Percentiles rank a stretch among this genome's conserved stretches.
Conservation (phyloP, 2,797 vertebrate species). For the Tarsius wallacei region DNA sequence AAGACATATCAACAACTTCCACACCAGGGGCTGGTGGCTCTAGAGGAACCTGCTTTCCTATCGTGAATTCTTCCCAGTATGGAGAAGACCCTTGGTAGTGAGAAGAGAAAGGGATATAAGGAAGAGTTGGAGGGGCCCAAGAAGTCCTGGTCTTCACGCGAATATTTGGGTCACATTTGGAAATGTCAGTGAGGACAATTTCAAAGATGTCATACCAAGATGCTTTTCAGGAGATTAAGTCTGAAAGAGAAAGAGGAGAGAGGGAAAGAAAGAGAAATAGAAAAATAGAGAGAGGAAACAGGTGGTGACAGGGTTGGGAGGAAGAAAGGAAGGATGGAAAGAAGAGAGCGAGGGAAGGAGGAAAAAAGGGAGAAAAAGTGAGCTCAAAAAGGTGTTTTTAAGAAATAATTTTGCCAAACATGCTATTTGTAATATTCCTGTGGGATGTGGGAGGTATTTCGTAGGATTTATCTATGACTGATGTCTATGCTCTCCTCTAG, state of each 20-base stretch:
- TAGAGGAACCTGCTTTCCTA: neutral
- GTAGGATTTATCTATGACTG: slow-evolving; percentile 37
- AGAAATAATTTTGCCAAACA: neutral
- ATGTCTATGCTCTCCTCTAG: neutral
- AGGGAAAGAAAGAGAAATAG: neutral
- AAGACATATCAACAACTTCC: neutral
- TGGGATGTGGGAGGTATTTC: slow-evolving; percentile 32
- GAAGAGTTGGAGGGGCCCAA: neutral
- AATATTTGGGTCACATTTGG: neutral
- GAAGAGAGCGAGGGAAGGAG: neutral
- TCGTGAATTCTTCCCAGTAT: neutral
- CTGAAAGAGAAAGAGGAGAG: neutral
- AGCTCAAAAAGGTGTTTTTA: neutral
- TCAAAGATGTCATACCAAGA: slow-evolving; percentile 2
- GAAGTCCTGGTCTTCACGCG: neutral
- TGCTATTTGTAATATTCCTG: neutral
- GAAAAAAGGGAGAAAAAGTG: neutral
- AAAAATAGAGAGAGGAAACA: neutral
- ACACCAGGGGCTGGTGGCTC: neutral
- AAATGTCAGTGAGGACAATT: slow-evolving; percentile 32
- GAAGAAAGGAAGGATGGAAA: too few species aligned
- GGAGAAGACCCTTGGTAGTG: neutral
- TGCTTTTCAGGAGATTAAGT: slow-evolving; percentile 9
- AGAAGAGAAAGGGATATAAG: neutral
- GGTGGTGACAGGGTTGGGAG: too few species aligned